Base-by-base conservation (phyloP, 92 coral and sea anemone genomes). In the Palythoa caribaeorum region DNA sequence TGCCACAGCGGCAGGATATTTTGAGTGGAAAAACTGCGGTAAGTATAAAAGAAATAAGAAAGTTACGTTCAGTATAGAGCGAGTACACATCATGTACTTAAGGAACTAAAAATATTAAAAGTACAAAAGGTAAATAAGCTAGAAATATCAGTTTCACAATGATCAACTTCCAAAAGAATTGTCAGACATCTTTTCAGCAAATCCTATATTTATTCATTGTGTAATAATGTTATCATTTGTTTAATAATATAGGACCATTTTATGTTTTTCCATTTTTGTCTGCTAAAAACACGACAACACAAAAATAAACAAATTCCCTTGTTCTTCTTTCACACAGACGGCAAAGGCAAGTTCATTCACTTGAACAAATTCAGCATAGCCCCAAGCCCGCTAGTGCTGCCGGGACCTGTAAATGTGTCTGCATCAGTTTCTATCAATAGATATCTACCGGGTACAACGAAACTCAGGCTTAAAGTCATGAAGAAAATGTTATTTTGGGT, bases 401-500 rank as follows among this genome's bases (percentile, higher is more conserved):
- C 92, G 14, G 92, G 92, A 16, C 9, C 53, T 13, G 89, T 90
- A 3, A 86, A 77, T 73, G 81, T 84, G 20, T 90, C 92, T 3
- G 80, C 89, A 62, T 77, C 90, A 21, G 19, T 90, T 52, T 74
- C 89, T 38, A 81, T 90, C 44, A 87, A 86, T 76, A 38, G 90
- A 77, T 83, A 77, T 69, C 92, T 90, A 1, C 80, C 87, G 14
- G 71, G 90, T 65, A 50, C 79, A 6, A 90, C 92, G n/a, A 86
- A 77, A 77, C 80, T 90, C 48, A 78, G 62, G 62, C 90, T 90
- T 40, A 81, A 90, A 54, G 37, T 90, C 55, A 83, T 85, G 87
- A 90, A 77, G 87, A 90, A 90, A 84, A 14, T 87, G 17, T 21
- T 81, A 47, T 78, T 81, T 73, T 90, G 92, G 92, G 47, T 90